Base-by-base conservation (phyloP, 2,888 invertebrate genomes). In the Athripsodes cinereus region DNA sequence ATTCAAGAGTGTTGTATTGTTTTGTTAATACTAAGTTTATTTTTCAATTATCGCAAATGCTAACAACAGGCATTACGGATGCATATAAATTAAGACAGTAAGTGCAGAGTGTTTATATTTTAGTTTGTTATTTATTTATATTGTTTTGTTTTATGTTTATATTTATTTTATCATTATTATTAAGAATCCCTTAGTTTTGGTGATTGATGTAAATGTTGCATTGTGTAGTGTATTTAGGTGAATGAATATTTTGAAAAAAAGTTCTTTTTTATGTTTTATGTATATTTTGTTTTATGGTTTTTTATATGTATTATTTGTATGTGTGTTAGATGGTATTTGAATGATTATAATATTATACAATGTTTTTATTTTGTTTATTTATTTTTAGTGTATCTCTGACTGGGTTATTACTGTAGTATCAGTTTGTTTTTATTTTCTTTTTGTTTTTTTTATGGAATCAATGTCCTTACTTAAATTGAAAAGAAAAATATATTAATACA, bases 31-130 rank as follows among this genome's bases (percentile, higher is more conserved):
- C 48, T 21, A 20, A 31, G 54, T 49, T 49, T 54, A 46, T 57
- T 52, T 57, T 40, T 35, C 16, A 40, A n/a, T 40, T 16, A 40
- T 40, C 13, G 40, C 40, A 40, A 40, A 40, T 21, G 57, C 57
- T 57, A 57, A 46, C 57, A 57, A 46, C 57, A 57, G 57, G 21
- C 31, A 57, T 52, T 57, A 57, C 51, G 57, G 57, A 26, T 57
- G 57, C 44, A 49, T 57, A 44, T 57, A 55, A 55, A 18, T 11
- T 19, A 31, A 10, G 13, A 20, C 10, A 57, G 57, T 57, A 57
- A 57, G 57, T 57, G 57, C 31, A 47, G 44, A 50, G 13, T 10
- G 26, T 26, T 50, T 21, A 22, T 50, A 20, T 50, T 22, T 50
- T 22, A 8, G 22, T 26, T 22, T 50, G 50, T 50, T 48, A 20